Base-by-base conservation (phyloP, 2,888 invertebrate genomes). In the Protodeltote pygarga region DNA sequence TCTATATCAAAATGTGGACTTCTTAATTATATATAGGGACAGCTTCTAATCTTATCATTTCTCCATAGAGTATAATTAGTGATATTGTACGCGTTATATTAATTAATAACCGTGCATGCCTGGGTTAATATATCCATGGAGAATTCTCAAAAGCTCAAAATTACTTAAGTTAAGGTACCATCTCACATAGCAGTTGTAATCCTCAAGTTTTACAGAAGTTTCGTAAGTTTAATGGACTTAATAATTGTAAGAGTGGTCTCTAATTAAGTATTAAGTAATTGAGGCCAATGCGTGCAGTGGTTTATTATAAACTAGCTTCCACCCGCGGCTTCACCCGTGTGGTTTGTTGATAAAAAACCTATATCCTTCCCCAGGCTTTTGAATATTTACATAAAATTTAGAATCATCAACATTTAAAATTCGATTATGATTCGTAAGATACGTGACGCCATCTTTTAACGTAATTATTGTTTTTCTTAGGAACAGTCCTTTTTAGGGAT, bases 21-120 rank as follows among this genome's bases (percentile, higher is more conserved):
- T 28, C 27, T 57, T 73, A 70, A 65, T 71, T 60, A 75, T 73
- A 67, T 47, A 42, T 40, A 41, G 46, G 66, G 71, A 58, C 42
- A 66, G 67, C 73, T 73, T 75, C 65, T 77, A 76, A 81, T 78
- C 73, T 75, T 74, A 53, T 79, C 74, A 81, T 81, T 63, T 77
- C 68, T 66, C 70, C 66, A 27, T 41, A 8, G 73, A 58, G 72
- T 65, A 50, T 73, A 75, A 79, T 81, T 79, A 57, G 61, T 50
- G 49, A 58, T 57, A 72, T 71, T 73, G 66, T 68, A 68, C 53
- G 49, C 53, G 61, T 48, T 48, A 54, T 53, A 61, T 47, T 81
- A 79, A 79, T 80, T 78, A 79, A 73, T 74, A 70, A 71, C 61
- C 49, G 35, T 32, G 46, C 28, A 23, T 53, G 42, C 47, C 5